phyloP scores from a whole-genome alignment of 92 coral and sea anemone species.

The Phenganax subtilis region DNA sequence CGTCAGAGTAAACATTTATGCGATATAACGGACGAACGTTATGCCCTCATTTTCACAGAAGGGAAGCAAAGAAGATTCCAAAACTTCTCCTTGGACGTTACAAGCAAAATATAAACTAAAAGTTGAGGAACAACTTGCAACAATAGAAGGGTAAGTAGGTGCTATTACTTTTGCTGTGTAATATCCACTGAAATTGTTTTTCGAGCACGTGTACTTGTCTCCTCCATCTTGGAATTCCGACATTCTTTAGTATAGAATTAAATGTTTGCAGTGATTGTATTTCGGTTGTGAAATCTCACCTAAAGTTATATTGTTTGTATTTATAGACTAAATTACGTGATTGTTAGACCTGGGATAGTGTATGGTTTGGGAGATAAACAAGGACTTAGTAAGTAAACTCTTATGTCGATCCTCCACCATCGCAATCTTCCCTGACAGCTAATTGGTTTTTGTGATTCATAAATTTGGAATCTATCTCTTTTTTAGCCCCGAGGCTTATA shows the following conservation, averaged over 20 bases:
- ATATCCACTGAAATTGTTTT: not conserved
- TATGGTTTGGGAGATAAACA: slow-evolving; percentile 84
- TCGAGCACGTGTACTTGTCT: too few relatives aligned
- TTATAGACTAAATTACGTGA: slow-evolving; percentile 70
- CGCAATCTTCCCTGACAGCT: not conserved
- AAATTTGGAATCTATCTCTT: not conserved
- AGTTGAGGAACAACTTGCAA: slow-evolving; percentile 77
- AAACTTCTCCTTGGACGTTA: slow-evolving; percentile 83
- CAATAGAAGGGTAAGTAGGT: slow-evolving; percentile 65
- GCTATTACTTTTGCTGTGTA: too few relatives aligned
- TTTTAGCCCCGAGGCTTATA: slow-evolving; percentile 78
- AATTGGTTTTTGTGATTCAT: not conserved
- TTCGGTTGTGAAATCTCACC: not conserved
- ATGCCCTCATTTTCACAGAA: slow-evolving; percentile 39
- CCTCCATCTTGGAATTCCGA: too few relatives aligned
- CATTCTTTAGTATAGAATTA: too few relatives aligned
- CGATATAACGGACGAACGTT: not conserved
- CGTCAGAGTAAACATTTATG: not conserved
- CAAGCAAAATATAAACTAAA: slow-evolving; percentile 77
- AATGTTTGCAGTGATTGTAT: not conserved
- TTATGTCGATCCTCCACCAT: not conserved
- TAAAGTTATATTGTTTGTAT: not conserved
- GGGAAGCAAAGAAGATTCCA: slow-evolving; percentile 70
- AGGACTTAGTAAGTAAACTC: slow-evolving; percentile 65
- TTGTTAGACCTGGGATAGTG: slow-evolving; percentile 80